Conservation (phyloP, 1,140 invertebrate species). For the Magallana ariakensis region DNA sequence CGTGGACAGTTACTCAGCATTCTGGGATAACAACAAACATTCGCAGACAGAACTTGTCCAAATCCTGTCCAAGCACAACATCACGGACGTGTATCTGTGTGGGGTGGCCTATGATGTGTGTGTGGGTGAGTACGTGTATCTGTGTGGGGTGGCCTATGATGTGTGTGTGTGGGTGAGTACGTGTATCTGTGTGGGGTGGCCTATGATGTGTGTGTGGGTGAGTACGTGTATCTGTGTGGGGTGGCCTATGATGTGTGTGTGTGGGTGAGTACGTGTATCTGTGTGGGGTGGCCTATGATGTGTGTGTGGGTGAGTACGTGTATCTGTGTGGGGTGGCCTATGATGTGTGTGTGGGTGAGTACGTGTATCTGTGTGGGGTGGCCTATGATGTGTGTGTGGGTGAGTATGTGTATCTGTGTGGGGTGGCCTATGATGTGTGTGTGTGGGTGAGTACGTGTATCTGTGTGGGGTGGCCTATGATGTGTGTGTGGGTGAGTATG, state of each 20-base stretch:
- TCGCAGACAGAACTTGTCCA: conserved; percentile 91
- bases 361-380: conserved; percentile 96
- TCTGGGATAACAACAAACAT: conserved; percentile 97
- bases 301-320: conserved; percentile 96
- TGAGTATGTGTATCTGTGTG: conserved; percentile 95
- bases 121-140: too few species aligned
- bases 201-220: conserved; percentile 97
- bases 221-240: conserved; percentile 96
- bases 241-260: conserved; percentile 98
- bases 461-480: conserved; percentile 97
- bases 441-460: conserved; percentile 96
- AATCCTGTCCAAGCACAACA: conserved; percentile 88
- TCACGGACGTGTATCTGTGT: conserved; percentile 96
- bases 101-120: conserved; percentile 98
- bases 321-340: conserved; percentile 97
- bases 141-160: too few species aligned
- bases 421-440: conserved; percentile 97
- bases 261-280: conserved; percentile 95
- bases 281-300: conserved; percentile 96
- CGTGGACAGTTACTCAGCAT: conserved; percentile 98
- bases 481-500: conserved; percentile 95
- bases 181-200: conserved; percentile 97
- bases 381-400: conserved; percentile 98
- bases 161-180: too few species aligned
- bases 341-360: conserved; percentile 96